A percentile compares a stretch with the other conserved stretches of the same genome.
Evolutionary conservation across 1,140 invertebrate genomes (phyloP).

Genomic region (Drosophila insularis): DNA sequence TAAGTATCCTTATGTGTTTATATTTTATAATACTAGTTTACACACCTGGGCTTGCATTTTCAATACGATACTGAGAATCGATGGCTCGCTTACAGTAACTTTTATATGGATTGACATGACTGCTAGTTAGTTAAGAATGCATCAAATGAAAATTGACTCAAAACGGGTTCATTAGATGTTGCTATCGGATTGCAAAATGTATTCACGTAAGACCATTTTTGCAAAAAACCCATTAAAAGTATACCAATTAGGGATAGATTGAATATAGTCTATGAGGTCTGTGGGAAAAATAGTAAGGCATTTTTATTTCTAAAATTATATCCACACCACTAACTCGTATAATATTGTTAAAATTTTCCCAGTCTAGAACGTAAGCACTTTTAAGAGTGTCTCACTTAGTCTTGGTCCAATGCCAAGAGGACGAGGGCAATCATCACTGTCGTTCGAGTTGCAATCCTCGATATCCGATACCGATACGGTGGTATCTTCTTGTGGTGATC

Average conservation of each 20-base stretch:
- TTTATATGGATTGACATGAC: not conserved
- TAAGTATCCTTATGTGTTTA: not conserved
- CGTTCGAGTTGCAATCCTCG: constrained; percentile 17
- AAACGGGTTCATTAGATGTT: constrained; percentile 8
- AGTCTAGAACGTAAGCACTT: constrained; percentile 20
- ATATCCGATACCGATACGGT: not conserved
- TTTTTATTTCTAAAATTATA: constrained; percentile 1
- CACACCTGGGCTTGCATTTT: constrained; percentile 10
- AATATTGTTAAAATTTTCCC: not conserved
- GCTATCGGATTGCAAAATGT: not conserved
- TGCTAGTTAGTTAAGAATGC: constrained; percentile 3
- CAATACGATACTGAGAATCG: constrained; percentile 1
- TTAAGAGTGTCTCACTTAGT: constrained; percentile 34
- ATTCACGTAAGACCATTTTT: not conserved
- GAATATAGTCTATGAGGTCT: not conserved
- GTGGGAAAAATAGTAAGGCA: not conserved
- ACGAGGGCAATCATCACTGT: not conserved
- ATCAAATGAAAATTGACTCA: constrained; percentile 3
- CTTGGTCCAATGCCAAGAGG: constrained; percentile 28
- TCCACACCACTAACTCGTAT: not conserved
- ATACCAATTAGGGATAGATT: constrained; percentile 8
- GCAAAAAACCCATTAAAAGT: constrained; percentile 5
- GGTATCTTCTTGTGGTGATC: not conserved
- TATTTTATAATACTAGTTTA: not conserved
- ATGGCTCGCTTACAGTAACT: constrained; percentile 1